Evolutionary conservation across 2,888 invertebrate genomes (phyloP).

Genomic region (Tenthredo distinguenda): DNA sequence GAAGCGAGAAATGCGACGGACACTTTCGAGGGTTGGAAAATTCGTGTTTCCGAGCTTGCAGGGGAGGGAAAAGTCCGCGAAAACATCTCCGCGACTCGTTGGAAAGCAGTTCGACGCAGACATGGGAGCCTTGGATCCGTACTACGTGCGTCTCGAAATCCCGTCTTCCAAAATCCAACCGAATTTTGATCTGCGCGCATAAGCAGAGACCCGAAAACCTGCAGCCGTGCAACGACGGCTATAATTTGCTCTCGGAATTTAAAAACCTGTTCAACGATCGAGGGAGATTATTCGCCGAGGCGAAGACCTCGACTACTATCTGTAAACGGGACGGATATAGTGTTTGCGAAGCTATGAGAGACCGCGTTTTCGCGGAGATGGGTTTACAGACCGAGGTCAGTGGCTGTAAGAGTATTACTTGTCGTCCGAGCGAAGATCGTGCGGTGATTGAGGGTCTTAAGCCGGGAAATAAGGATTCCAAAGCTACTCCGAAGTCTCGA

Average conservation of each 20-base stretch:
- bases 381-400: not conserved
- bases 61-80: not conserved
- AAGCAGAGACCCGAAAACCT: not conserved
- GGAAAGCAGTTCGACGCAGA: not conserved
- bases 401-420: not conserved
- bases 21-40: not conserved
- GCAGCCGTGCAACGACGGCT: not conserved
- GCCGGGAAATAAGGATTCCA: not conserved
- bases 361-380: not conserved
- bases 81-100: not conserved
- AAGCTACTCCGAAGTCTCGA: not conserved
- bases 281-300: not conserved
- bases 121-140: constrained; percentile 13
- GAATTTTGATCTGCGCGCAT: too few relatives aligned
- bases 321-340: not conserved
- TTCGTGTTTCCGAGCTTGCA: not conserved
- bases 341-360: not conserved
- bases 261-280: not conserved
- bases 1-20: not conserved
- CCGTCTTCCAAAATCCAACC: not conserved
- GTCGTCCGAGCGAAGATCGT: not conserved
- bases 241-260: not conserved
- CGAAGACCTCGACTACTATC: not conserved
- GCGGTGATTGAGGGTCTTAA: not conserved
- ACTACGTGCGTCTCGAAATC: not conserved